A percentile compares a stretch with the other conserved stretches of the same genome.
Evolutionary conservation across 2,113 vertebrate genomes (phyloP).

Genomic region (Channa argus): DNA sequence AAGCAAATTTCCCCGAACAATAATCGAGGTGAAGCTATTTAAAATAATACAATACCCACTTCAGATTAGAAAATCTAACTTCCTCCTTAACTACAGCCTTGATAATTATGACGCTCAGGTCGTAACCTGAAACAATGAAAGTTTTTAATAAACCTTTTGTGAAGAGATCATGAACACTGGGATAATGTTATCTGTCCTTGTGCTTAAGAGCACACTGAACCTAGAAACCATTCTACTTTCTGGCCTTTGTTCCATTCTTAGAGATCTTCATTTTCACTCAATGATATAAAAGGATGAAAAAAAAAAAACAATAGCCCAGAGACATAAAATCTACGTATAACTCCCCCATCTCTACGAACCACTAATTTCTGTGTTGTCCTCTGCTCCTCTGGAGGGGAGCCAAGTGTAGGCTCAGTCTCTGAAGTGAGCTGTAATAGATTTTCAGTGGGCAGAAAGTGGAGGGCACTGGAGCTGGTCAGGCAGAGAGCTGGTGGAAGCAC

Average conservation of each 20-base stretch:
- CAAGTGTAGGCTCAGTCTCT: conserved; percentile 62
- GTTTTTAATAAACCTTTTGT: conserved; percentile 56
- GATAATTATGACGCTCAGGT: conserved; percentile 20
- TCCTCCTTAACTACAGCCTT: conserved; percentile 52
- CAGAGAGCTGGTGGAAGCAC: conserved; percentile 54
- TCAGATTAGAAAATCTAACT: conserved; percentile 54
- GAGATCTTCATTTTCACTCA: conserved; percentile 55
- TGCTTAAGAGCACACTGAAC: conserved; percentile 34
- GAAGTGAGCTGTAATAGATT: conserved; percentile 69
- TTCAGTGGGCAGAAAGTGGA: conserved; percentile 66
- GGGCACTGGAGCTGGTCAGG: conserved; percentile 54
- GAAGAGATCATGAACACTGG: conserved; percentile 22
- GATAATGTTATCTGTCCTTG: conserved; percentile 77
- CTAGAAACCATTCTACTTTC: conserved; percentile 19
- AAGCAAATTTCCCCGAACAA: conserved; percentile 24
- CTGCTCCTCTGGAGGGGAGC: conserved; percentile 56
- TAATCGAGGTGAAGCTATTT: conserved; percentile 46
- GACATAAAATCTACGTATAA: conserved; percentile 24
- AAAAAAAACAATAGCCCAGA: conserved; percentile 53
- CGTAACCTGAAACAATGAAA: conserved; percentile 58
- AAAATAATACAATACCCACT: conserved; percentile 42
- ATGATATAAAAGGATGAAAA: conserved; percentile 20
- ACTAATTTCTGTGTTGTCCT: conserved; percentile 61
- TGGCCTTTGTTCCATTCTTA: conserved; percentile 41
- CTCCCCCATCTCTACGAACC: conserved; percentile 28